These are phyloP conservation scores for Vireo altiloquus DNA, from an alignment of 2,113 vertebrate species.

Conservation along the genomic window DNA sequence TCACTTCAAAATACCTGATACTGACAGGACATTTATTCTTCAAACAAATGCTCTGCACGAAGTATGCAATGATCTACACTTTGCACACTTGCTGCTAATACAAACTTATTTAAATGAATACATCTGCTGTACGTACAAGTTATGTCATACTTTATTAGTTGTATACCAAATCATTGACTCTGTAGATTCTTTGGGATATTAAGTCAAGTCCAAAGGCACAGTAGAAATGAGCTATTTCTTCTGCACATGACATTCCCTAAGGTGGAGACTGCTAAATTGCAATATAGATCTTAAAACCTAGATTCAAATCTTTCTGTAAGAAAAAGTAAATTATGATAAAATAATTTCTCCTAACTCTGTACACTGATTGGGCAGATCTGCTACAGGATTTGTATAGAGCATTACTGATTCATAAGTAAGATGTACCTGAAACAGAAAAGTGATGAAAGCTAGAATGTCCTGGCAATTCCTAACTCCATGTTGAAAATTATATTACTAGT, in stretches of 20 bases:
- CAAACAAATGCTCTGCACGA: not conserved
- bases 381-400: not conserved
- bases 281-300: not conserved
- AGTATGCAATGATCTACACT: not conserved
- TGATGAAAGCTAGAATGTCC: not conserved
- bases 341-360: not conserved
- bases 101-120: not conserved
- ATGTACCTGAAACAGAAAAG: not conserved
- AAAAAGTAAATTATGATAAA: not conserved
- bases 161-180: not conserved
- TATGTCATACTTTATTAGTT: not conserved
- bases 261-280: not conserved
- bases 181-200: not conserved
- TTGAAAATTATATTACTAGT: not conserved
- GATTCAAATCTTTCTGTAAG: not conserved
- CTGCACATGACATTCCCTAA: not conserved
- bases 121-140: not conserved
- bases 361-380: not conserved
- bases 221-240: not conserved
- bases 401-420: not conserved
- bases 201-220: not conserved
- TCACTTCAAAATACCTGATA: not conserved
- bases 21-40: not conserved
- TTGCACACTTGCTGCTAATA: not conserved
- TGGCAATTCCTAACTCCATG: not conserved